These are phyloP conservation scores for Petrocephalus zakoni DNA, from an alignment of 2,113 vertebrate species.

Conservation along the genomic window DNA sequence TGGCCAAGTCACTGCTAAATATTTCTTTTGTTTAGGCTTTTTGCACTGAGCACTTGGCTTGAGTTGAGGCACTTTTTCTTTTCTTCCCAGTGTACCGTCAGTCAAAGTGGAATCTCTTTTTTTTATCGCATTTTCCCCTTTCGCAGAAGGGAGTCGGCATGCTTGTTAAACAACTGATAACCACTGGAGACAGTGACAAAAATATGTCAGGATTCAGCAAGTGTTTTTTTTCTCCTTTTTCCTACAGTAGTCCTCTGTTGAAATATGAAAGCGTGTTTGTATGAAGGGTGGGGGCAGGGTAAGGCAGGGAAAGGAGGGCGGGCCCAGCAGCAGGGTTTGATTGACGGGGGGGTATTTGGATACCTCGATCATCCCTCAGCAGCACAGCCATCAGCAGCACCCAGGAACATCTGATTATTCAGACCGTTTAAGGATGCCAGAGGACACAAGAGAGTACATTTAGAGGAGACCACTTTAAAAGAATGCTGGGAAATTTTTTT, in stretches of 20 bases:
- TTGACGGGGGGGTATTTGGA: slow-evolving; percentile 26
- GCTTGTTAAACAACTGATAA: slow-evolving; percentile 19
- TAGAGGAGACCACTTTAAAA: slow-evolving; percentile 22
- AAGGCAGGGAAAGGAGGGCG: not conserved
- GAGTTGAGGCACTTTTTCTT: not conserved
- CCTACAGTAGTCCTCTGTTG: slow-evolving; percentile 18
- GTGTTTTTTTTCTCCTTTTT: slow-evolving; percentile 1
- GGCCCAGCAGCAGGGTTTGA: not conserved
- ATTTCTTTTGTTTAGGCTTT: slow-evolving; percentile 14
- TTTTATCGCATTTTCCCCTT: slow-evolving; percentile 7
- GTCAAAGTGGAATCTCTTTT: slow-evolving; percentile 8
- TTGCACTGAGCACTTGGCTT: slow-evolving; percentile 11
- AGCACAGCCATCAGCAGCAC: slow-evolving; percentile 5
- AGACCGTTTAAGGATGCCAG: slow-evolving; percentile 19
- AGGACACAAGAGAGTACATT: slow-evolving; percentile 22
- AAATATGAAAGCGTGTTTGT: slow-evolving; percentile 24
- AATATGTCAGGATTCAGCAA: slow-evolving; percentile 22
- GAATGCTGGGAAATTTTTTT: not conserved
- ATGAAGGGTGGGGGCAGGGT: not conserved
- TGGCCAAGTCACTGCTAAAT: slow-evolving; percentile 9
- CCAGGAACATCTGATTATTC: slow-evolving; percentile 29
- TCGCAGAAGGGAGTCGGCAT: slow-evolving; percentile 16
- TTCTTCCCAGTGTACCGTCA: slow-evolving; percentile 40
- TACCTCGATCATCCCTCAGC: slow-evolving; percentile 28
- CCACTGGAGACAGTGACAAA: slow-evolving; percentile 20